phyloP scores from a whole-genome alignment of 92 coral and sea anemone genomes.

The Heteractis magnifica region DNA sequence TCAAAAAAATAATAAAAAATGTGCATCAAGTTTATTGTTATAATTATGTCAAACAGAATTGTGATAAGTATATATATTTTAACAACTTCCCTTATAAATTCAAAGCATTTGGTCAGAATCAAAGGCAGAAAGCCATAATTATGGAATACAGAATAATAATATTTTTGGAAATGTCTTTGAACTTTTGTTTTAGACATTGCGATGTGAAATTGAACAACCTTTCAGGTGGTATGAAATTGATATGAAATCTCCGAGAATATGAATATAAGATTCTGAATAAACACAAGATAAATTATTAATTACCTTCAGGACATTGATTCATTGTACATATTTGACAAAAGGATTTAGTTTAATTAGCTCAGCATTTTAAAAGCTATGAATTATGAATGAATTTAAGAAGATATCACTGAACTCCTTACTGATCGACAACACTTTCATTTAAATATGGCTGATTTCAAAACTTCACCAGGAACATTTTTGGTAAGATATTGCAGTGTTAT shows the following conservation, averaged over 20 bases:
- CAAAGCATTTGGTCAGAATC: not conserved
- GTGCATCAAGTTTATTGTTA: not conserved
- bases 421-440: not conserved
- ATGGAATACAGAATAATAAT: too few species aligned
- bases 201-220: not conserved
- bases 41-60: too few species aligned
- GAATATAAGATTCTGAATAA: slow-evolving; percentile 12
- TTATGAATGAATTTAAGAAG: slow-evolving; percentile 29
- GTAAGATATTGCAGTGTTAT: slow-evolving; percentile 11
- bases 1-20: too few species aligned
- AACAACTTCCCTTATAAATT: not conserved
- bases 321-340: slow-evolving; percentile 28
- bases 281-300: slow-evolving; percentile 50
- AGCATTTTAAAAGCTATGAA: slow-evolving; percentile 26
- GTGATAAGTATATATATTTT: too few species aligned
- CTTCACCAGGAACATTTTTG: slow-evolving; percentile 46
- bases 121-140: not conserved
- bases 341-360: slow-evolving; percentile 33
- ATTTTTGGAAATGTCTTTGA: too few species aligned
- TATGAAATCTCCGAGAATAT: not conserved
- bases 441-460: slow-evolving; percentile 38
- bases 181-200: too few species aligned
- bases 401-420: slow-evolving; percentile 7
- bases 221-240: not conserved
- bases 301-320: slow-evolving; percentile 19